Evolutionary conservation across 2,113 vertebrate species (phyloP), one percentile per base, ranked within the genome.

Genomic region (Strigops habroptila): DNA sequence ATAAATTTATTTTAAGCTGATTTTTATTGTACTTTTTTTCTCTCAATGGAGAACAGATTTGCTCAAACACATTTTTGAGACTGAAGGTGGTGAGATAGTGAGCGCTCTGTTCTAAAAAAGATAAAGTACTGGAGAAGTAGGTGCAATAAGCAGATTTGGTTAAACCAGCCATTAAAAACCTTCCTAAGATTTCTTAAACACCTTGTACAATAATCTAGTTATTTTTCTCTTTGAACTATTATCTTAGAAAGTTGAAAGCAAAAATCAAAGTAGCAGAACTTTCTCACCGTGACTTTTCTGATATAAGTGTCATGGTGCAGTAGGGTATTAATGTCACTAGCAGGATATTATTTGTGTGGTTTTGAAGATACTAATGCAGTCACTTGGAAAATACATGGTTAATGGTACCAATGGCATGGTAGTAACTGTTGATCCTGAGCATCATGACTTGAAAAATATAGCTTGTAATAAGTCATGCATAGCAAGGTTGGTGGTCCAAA

Each of bases 1-100:
- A 98, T 98, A 98, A 98, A 98, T 98, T 96, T 98, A 98, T 98
- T 98, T 98, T 98, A 98, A 98, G 97, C 98, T 96, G 95, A 97
- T 97, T 97, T 96, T 97, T 97, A 98, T 97, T 98, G 98, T 51
- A 96, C 97, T 97, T 97, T 97, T 94, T 97, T 89, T 77, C 88
- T 75, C 86, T 95, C 86, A 6, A 74, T 95, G 81, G 94, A 97
- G 97, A 75, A 89, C 62, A 93, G 91, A 67, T 75, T 95, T 85
- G 25, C 60, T 79, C 65, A 69, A 96, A 86, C 35, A 69, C 3
- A 0, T 93, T 96, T 96, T 97, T 92, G 82, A 93, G 62, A 28
- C 4, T 64, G 13, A 71, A 75, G 48, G 28, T 79, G 33, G 44
- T 79, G 44, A 88, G 52, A 48, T 49, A 88, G 85, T 12, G 24